These are phyloP conservation scores for Drosophila macrospina DNA, from an alignment of 2,888 invertebrate genomes.

Conservation along the genomic window DNA sequence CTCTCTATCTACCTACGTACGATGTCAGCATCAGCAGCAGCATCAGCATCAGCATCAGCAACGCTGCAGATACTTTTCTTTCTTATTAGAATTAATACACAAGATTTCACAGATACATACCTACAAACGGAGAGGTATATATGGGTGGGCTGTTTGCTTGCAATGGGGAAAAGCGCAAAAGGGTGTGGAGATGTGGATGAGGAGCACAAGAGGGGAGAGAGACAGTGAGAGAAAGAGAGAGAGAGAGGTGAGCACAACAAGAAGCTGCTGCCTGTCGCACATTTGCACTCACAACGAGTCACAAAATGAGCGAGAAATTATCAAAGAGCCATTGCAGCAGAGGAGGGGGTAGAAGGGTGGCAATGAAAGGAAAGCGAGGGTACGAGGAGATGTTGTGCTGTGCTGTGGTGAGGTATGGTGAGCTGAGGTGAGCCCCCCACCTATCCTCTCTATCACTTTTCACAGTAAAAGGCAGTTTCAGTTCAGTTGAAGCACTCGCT, in stretches of 20 bases:
- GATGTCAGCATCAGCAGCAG: constrained; percentile 27
- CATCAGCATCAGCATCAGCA: constrained; percentile 9
- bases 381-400: background rate
- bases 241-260: constrained; percentile 3
- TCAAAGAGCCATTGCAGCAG: constrained; percentile 47
- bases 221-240: background rate
- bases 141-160: constrained; percentile 34
- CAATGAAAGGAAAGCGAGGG: too few relatives aligned
- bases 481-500: constrained; percentile 44
- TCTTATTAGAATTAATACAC: constrained; percentile 69
- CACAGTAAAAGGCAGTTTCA: constrained; percentile 21
- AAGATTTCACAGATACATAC: constrained; percentile 50
- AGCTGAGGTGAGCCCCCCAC: constrained; percentile 1
- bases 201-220: too few relatives aligned
- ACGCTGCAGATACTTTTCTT: constrained; percentile 48
- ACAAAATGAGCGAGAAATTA: constrained; percentile 74
- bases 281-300: constrained; percentile 66
- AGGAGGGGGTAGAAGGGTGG: background rate
- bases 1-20: constrained; percentile 33
- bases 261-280: constrained; percentile 34
- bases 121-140: constrained; percentile 21
- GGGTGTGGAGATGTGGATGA: background rate
- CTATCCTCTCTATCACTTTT: background rate
- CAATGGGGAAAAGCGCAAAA: background rate
- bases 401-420: background rate